Evolutionary conservation across 2,888 invertebrate species (phyloP).

Genomic region (Leptopilina drosophilae): DNA sequence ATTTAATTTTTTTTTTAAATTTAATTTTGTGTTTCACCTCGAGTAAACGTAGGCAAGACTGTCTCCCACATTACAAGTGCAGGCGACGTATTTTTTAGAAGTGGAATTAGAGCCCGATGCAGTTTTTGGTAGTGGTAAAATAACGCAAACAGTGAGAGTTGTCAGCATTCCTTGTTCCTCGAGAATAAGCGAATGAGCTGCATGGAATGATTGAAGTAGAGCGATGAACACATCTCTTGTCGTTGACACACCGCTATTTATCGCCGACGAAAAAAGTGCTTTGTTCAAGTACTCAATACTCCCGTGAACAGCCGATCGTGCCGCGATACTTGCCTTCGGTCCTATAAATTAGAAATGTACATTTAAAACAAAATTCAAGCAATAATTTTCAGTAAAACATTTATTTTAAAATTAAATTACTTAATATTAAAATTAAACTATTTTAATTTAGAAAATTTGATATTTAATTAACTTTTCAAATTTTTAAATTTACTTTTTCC

Average conservation of each 20-base stretch:
- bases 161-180: slow-evolving; percentile 90
- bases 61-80: slow-evolving; percentile 93
- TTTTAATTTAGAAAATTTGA: too few relatives aligned
- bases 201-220: slow-evolving; percentile 88
- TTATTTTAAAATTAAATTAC: too few relatives aligned
- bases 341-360: slow-evolving; percentile 70
- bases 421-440: too few relatives aligned
- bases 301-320: slow-evolving; percentile 91
- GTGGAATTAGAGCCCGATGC: slow-evolving; percentile 60
- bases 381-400: not conserved
- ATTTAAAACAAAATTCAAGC: not conserved
- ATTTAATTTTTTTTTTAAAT: too few relatives aligned
- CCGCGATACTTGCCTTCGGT: slow-evolving; percentile 89
- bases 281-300: slow-evolving; percentile 89
- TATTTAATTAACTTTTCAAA: too few relatives aligned
- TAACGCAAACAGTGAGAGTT: slow-evolving; percentile 88
- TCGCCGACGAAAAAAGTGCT: slow-evolving; percentile 80
- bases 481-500: too few relatives aligned
- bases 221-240: slow-evolving; percentile 87
- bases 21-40: slow-evolving; percentile 67
- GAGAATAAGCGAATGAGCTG: slow-evolving; percentile 90
- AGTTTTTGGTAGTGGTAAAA: slow-evolving; percentile 80
- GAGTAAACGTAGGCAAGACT: slow-evolving; percentile 92
- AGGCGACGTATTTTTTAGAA: slow-evolving; percentile 82
- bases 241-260: slow-evolving; percentile 74